Evolutionary conservation across 37 sponge, comb jelly and placozoan species (phyloP).

Genomic region (Oopsacas minuta): DNA sequence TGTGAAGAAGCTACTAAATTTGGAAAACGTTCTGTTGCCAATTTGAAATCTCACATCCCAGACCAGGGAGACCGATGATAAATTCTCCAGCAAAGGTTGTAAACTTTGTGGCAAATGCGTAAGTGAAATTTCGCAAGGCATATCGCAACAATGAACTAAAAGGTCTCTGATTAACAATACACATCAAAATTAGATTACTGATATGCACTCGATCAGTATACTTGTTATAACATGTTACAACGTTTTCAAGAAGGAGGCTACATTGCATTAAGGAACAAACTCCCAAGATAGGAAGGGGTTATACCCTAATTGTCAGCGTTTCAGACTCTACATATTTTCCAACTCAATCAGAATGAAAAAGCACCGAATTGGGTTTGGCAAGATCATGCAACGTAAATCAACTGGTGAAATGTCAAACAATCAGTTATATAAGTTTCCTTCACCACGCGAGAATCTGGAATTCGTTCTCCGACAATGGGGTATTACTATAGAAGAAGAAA

Average conservation of each 20-base stretch:
- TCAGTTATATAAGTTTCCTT: not conserved
- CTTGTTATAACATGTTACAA: constrained; percentile 5
- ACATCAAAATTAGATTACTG: not conserved
- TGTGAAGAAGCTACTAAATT: constrained; percentile 2
- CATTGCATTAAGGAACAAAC: not conserved
- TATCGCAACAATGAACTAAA: constrained; percentile 11
- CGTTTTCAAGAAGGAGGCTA: not conserved
- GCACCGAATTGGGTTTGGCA: not conserved
- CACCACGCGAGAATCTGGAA: not conserved
- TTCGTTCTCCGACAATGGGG: not conserved
- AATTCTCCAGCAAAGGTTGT: not conserved
- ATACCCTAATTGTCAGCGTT: not conserved
- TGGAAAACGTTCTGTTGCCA: not conserved
- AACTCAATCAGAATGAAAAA: not conserved
- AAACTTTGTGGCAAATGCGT: not conserved
- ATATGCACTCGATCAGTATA: not conserved
- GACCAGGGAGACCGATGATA: not conserved
- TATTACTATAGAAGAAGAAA: constrained; percentile 3
- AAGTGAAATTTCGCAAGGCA: not conserved
- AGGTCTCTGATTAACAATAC: constrained; percentile 10
- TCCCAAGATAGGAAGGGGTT: not conserved
- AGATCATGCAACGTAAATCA: not conserved
- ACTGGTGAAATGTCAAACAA: constrained; percentile 13
- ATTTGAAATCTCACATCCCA: not conserved
- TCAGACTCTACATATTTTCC: not conserved